Evolutionary conservation across 2,113 vertebrate genomes (phyloP).

Genomic region (Xiphorhynchus elegans): DNA sequence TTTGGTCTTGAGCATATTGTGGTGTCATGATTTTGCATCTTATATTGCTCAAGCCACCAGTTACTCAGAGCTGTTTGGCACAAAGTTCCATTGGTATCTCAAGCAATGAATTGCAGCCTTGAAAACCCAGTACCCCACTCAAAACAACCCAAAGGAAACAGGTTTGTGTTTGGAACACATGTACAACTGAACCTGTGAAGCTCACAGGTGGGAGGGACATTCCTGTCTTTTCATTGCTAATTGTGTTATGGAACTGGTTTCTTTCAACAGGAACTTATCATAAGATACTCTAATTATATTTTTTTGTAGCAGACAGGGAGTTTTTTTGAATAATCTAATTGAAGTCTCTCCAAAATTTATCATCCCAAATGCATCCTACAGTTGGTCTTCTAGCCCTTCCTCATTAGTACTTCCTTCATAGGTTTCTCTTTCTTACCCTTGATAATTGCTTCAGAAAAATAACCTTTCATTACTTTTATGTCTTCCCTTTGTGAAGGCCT

Average conservation of each 20-base stretch:
- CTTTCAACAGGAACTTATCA: background rate
- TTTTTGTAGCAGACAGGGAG: background rate
- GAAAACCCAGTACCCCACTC: background rate
- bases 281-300: background rate
- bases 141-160: background rate
- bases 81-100: background rate
- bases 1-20: background rate
- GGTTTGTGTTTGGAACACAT: background rate
- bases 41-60: background rate
- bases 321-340: background rate
- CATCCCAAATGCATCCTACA: background rate
- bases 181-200: background rate
- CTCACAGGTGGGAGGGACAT: background rate
- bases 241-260: conserved; percentile 1
- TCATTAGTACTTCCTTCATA: background rate
- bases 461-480: background rate
- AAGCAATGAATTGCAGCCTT: background rate
- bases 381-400: background rate
- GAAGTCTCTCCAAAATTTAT: background rate
- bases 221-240: background rate
- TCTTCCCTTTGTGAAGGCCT: background rate
- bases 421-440: background rate
- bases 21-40: background rate
- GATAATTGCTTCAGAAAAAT: background rate
- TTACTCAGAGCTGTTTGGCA: background rate